Evolutionary conservation across 2,797 vertebrate genomes (phyloP), one percentile per base, ranked within the genome.

Genomic region (Danio aesculapii): DNA sequence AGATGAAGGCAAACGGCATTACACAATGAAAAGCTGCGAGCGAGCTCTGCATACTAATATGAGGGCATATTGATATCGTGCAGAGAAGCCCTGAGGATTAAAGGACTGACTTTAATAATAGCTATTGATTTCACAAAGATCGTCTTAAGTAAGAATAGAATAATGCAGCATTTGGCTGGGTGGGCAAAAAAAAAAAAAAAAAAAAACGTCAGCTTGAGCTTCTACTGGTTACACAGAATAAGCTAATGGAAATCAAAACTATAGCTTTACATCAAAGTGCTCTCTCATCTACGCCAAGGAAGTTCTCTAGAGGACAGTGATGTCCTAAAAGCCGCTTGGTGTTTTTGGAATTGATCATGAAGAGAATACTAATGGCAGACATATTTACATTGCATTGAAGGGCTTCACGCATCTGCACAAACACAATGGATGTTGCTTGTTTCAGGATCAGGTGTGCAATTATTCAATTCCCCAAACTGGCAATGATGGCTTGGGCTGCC

Each of bases 111-210:
- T 79, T 79, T 72, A 79, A 79, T 64, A 79, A 72, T 63, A 63
- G 68, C 77, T 79, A 79, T 79, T 79, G 77, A 72, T 79, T 79
- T 79, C 68, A 72, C 77, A 43, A 79, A 79, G 17, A 72, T 79
- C 68, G 63, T 72, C 77, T 72, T 72, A 64, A 19, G 68, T 53
- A 79, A 53, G 59, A 72, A 71, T 79, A 79, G 30, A 43, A 75
- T 63, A 63, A 79, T 55, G 50, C 58, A 13, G 59, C 52, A 39
- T 71, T 62, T 71, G 77, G 46, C 57, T 63, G 58, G 71, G 68
- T 39, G 58, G 39, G 68, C 58, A 72, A 79, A 79, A 30, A 30
- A 30, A 30, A 30, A 30, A 30, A 30, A 30, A 30, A 30, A 30
- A 30, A 30, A 30, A 30, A 30, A 72, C 13, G 39, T 71, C 68